Evolutionary conservation across 35 echinoderm and acorn worm genomes (phyloP).

Genomic region (Apostichopus parvimensis): DNA sequence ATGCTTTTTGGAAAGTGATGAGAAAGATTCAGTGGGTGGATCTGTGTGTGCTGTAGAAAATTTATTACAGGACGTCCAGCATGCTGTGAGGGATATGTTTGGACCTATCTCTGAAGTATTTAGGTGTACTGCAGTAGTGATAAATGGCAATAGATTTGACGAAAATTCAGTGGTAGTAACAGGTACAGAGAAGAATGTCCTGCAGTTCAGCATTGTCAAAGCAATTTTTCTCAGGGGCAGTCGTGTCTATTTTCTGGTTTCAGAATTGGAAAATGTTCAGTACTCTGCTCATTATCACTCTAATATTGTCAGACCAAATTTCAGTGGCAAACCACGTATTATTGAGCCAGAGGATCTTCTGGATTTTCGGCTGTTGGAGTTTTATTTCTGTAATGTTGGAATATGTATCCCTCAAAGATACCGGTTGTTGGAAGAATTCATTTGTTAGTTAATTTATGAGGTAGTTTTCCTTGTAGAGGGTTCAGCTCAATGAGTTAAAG

Average conservation of each 20-base stretch:
- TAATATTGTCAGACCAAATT: neutral
- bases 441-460: too few relatives aligned
- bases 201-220: neutral
- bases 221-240: neutral
- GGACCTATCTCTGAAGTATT: neutral
- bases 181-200: neutral
- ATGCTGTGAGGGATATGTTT: neutral
- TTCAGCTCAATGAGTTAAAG: too few relatives aligned
- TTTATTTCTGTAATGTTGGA: constrained; percentile 20
- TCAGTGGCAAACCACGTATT: neutral
- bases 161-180: constrained; percentile 7
- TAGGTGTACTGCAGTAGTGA: neutral
- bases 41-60: neutral
- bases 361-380: neutral
- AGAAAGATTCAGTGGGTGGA: constrained; percentile 3
- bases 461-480: too few relatives aligned
- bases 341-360: neutral
- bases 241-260: neutral
- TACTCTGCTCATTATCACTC: constrained; percentile 19
- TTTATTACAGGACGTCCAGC: neutral
- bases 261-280: neutral
- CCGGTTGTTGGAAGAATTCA: too few relatives aligned
- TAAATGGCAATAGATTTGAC: neutral
- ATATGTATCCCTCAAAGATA: neutral
- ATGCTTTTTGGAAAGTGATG: neutral